phyloP scores from a whole-genome alignment of 2,888 invertebrate species.

The Acanthosoma haemorrhoidale region DNA sequence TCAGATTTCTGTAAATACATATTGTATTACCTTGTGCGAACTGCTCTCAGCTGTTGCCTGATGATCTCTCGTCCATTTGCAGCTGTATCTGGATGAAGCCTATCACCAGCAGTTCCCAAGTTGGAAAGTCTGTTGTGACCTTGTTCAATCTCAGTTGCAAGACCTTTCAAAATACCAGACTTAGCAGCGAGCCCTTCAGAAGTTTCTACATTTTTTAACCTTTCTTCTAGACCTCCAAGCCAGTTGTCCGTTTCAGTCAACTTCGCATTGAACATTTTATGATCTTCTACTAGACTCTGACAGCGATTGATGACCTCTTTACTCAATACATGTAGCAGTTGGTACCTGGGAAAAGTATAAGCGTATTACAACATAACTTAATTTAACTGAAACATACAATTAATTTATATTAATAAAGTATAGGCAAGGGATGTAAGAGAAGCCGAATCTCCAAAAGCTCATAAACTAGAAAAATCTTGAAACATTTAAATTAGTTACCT shows the following conservation, averaged over 20 bases:
- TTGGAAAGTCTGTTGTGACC: constrained; percentile 63
- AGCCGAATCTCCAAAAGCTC: too few species aligned
- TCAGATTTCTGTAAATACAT: too few species aligned
- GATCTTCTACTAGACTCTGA: constrained; percentile 77
- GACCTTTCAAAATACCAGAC: constrained; percentile 62
- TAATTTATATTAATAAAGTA: too few species aligned
- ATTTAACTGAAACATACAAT: too few species aligned
- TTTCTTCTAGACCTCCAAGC: constrained; percentile 70
- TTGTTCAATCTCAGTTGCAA: constrained; percentile 74
- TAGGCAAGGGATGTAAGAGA: too few species aligned
- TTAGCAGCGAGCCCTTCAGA: constrained; percentile 57
- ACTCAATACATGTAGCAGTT: constrained; percentile 69
- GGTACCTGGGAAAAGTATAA: constrained; percentile 56
- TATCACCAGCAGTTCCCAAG: constrained; percentile 73
- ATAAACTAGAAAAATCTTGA: too few species aligned
- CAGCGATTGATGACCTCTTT: constrained; percentile 82
- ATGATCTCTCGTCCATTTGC: constrained; percentile 84
- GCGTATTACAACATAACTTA: too few species aligned
- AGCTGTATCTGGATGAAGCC: constrained; percentile 86
- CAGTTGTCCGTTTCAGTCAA: constrained; percentile 68
- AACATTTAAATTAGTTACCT: constrained; percentile 47
- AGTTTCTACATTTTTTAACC: constrained; percentile 60
- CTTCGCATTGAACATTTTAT: constrained; percentile 70
- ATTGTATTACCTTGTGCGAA: constrained; percentile 49
- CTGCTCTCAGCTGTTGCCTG: constrained; percentile 72